Evolutionary conservation across 2,888 invertebrate species (phyloP), one percentile per base, ranked within the genome.

Genomic region (Megaustenia siamemsis): DNA sequence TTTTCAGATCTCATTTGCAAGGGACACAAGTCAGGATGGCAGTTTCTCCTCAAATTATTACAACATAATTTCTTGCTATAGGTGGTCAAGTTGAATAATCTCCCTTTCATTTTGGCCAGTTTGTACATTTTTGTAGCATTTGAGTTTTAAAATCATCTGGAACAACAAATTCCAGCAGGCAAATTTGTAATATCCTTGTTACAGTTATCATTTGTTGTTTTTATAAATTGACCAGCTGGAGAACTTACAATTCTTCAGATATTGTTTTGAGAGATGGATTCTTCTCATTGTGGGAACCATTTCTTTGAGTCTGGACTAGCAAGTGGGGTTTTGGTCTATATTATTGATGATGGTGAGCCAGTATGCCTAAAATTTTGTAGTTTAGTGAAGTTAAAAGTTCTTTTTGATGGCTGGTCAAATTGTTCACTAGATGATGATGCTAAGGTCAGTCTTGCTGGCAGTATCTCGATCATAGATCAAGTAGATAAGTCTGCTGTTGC

Each of bases 1-100:
- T 82, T 82, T 82, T 82, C 82, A 82, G 82, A 40, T 75, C 21
- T 40, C 80, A 45, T 49, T 60, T 69, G 40, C 73, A 68, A 80
- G 80, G 18, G 80, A 49, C 35, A 63, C 80, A 80, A 79, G 80
- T 69, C 68, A 35, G 69, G 69, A 69, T 68, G 79, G 66, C 18
- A 45, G 45, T 40, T 5, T 66, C 40, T 28, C 43, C 66, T 40
- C 15, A 18, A 40, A 28, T 40, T 78, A 38, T 66, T 43, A 21
- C 28, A 60, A 77, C 77, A 77, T 53, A 28, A n/a, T 60, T 60
- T 40, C 40, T 38, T 77, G 60, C 78, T 43, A 45, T 40, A 63
- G 43, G 45, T 32, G 49, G 8, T 73, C 73, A 40, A 43, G 43
- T 69, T 69, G 5, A 69, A 53, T 53, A 15, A 63, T 32, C 32